Base-by-base conservation (phyloP, 2,888 invertebrate genomes). In the Apotomis betuletana region DNA sequence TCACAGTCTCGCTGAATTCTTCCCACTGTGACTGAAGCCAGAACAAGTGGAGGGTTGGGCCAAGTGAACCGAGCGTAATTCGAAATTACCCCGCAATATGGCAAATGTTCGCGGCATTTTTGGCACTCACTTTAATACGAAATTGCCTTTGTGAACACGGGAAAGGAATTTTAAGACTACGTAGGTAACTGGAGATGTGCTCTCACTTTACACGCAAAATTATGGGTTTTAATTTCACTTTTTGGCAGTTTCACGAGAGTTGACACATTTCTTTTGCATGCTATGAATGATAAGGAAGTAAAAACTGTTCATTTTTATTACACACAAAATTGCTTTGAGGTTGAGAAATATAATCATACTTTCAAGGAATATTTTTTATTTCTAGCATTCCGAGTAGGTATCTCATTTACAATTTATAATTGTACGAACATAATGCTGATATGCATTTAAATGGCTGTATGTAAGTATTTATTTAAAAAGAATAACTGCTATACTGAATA, bases 1-100 rank as follows among this genome's bases (percentile, higher is more conserved):
- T 57, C 2, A 44, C 27, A 62, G 13, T 27, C 27, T 58, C 49
- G 61, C 67, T 62, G 68, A 63, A 63, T 59, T 72, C 13, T 67
- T 67, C 41, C 41, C 54, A 65, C 70, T 74, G 73, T 70, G 67
- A 46, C 73, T 71, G 63, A 67, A 67, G 38, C 27, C 64, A 67
- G 65, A 73, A 61, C 59, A 67, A 64, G 59, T 65, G 69, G 74
- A 79, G 83, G 82, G 81, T 78, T 77, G 81, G 58, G 74, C 73
- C 79, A 78, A 85, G 79, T 81, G 85, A 87, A 78, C 82, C 83
- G 85, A 78, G 83, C 75, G 79, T 87, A 87, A 89, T 89, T 81
- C 82, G 77, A 86, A 87, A 88, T 88, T 89, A 87, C 85, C 85
- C 83, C 77, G 81, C 77, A 81, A 81, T 81, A 80, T 76, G 74